A percentile compares a stretch with the other conserved stretches of the same genome.
Conservation (phyloP, 2,888 invertebrate species). For the Andrena flavipes region DNA sequence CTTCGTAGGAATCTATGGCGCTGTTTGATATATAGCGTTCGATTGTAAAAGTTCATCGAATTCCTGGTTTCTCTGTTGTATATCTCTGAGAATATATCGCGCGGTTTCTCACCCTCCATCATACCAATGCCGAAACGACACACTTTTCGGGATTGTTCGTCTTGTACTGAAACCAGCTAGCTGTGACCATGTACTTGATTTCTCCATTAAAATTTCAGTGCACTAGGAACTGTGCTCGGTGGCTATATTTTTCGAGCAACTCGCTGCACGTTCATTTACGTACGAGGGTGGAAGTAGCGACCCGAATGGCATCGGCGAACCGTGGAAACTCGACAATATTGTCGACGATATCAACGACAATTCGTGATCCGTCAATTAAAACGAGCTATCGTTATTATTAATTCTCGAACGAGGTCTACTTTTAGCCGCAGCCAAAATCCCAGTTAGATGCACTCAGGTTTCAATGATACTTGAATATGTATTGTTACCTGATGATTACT, state of each 20-base stretch:
- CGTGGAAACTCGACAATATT: conserved; percentile 2
- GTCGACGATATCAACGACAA: conserved; percentile 16
- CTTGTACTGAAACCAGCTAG: conserved; percentile 38
- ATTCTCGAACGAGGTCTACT: conserved; percentile 12
- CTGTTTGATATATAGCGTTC: conserved; percentile 39
- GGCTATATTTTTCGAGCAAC: not conserved
- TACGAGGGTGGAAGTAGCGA: not conserved
- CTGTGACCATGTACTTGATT: conserved; percentile 65
- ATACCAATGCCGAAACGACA: conserved; percentile 60
- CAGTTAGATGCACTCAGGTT: not conserved
- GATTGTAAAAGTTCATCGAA: conserved; percentile 63
- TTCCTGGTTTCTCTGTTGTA: conserved; percentile 53
- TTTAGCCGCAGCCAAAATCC: not conserved
- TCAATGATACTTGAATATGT: not conserved
- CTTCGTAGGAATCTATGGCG: conserved; percentile 45
- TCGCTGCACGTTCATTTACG: not conserved
- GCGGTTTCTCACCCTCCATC: conserved; percentile 38
- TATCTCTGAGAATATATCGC: conserved; percentile 36
- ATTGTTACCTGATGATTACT: too few species aligned
- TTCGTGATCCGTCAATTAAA: conserved; percentile 28
- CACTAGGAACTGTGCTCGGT: conserved; percentile 29
- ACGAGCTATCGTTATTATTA: conserved; percentile 37
- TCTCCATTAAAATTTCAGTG: conserved; percentile 68
- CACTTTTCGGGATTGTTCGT: conserved; percentile 65
- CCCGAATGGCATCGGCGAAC: conserved; percentile 8